Percentiles rank a stretch among this genome's conserved stretches.
Evolutionary conservation across 1,140 invertebrate genomes (phyloP).

Genomic region (Planococcus citri): DNA sequence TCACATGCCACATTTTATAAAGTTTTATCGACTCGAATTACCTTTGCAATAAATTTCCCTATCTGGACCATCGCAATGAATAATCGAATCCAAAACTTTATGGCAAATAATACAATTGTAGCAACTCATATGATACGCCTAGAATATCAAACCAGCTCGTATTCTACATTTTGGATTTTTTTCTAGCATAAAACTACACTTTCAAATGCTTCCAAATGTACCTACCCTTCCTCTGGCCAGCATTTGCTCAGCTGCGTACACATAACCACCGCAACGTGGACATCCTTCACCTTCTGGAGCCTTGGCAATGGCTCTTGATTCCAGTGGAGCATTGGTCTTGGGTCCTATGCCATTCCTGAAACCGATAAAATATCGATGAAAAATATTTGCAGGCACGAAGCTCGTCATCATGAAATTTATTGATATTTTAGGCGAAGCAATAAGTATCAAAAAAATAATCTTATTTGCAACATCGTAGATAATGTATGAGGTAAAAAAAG

Average conservation of each 20-base stretch:
- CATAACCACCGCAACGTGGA: constrained; percentile 78
- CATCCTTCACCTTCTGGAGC: constrained; percentile 77
- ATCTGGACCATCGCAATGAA: constrained; percentile 85
- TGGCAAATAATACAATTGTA: constrained; percentile 82
- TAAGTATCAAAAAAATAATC: neutral
- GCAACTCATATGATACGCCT: constrained; percentile 82
- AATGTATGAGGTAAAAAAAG: too few relatives aligned
- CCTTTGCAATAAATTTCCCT: constrained; percentile 85
- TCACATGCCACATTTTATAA: too few relatives aligned
- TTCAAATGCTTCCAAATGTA: too few relatives aligned
- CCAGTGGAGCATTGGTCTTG: constrained; percentile 42
- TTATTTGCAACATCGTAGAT: neutral
- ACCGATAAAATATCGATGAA: neutral
- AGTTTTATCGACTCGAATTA: constrained; percentile 38
- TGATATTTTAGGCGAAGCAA: constrained; percentile 2
- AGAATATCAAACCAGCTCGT: constrained; percentile 28
- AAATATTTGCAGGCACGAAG: too few relatives aligned
- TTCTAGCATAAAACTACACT: too few relatives aligned
- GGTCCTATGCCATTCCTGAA: neutral
- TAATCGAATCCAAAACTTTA: constrained; percentile 82
- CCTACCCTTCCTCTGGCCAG: constrained; percentile 74
- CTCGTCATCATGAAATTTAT: neutral
- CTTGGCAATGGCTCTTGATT: constrained; percentile 61
- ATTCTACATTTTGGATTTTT: too few relatives aligned
- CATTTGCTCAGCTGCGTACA: constrained; percentile 90